Percentiles rank a stretch among this genome's conserved stretches.
These are phyloP conservation scores for Atlantisia rogersi DNA, from an alignment of 2,113 vertebrate species.

Conservation along the genomic window DNA sequence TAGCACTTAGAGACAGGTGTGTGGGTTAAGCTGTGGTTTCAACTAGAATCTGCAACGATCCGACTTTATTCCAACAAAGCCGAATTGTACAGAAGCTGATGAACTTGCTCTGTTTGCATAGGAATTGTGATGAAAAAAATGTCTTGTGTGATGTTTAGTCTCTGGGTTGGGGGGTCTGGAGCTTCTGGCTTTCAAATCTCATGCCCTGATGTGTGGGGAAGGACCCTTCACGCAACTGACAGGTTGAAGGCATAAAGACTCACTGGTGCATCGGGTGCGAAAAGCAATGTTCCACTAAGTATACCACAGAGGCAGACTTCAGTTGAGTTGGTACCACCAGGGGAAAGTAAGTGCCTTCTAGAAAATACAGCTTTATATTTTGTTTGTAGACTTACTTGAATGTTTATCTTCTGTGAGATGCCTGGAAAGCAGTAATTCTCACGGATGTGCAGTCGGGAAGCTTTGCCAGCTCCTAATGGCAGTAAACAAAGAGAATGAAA, in stretches of 20 bases:
- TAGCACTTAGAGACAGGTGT: not conserved
- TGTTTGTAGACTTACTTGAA: not conserved
- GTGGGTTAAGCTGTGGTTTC: not conserved
- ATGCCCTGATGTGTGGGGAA: rapidly evolving
- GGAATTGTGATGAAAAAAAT: not conserved
- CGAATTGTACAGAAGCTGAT: not conserved
- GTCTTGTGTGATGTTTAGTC: not conserved
- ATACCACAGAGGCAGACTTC: not conserved
- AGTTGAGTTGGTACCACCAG: not conserved
- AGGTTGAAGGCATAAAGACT: not conserved
- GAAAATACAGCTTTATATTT: not conserved
- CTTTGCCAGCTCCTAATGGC: not conserved
- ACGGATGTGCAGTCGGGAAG: not conserved
- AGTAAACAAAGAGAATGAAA: constrained; percentile 7
- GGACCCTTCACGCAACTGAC: not conserved
- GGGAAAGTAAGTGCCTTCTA: not conserved
- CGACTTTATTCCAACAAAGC: not conserved
- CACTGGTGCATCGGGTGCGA: not conserved
- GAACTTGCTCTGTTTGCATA: not conserved
- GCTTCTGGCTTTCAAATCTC: not conserved
- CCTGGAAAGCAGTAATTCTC: constrained; percentile 32
- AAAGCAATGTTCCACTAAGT: not conserved
- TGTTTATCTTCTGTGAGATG: not conserved
- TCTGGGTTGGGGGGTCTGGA: not conserved
- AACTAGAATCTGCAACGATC: not conserved